These are phyloP conservation scores for Oenanthe melanoleuca DNA, from an alignment of 2,113 vertebrate genomes.

Conservation along the genomic window DNA sequence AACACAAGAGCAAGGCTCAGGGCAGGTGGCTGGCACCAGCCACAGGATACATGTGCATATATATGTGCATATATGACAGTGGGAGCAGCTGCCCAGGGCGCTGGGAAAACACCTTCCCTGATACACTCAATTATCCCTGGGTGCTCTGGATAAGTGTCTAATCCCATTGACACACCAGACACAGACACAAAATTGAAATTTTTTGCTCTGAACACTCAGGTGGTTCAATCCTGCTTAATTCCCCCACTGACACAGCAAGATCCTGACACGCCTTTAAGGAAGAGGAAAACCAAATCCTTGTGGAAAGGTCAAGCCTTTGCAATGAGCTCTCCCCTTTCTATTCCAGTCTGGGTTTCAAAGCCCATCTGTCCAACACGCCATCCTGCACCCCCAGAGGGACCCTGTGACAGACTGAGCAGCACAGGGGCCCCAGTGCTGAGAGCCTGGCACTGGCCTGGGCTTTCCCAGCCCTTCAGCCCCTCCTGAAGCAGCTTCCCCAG, in stretches of 20 bases:
- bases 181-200: not conserved
- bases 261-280: not conserved
- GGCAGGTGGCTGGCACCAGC: not conserved
- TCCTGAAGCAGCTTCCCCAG: not conserved
- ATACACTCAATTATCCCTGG: not conserved
- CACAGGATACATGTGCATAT: not conserved
- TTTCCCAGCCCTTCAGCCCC: not conserved
- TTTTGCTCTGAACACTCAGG: not conserved
- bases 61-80: not conserved
- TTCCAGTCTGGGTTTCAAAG: not conserved
- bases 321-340: not conserved
- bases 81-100: not conserved
- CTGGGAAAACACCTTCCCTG: not conserved
- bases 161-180: not conserved
- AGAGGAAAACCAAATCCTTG: not conserved
- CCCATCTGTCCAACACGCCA: accelerated
- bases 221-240: not conserved
- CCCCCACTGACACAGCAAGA: not conserved
- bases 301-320: not conserved
- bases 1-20: not conserved
- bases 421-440: accelerated
- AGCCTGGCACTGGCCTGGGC: accelerated
- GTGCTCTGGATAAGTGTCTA: not conserved
- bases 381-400: not conserved
- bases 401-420: accelerated